Conservation (phyloP, 2,797 vertebrate genomes). For the Arctocebus calabarensis region DNA sequence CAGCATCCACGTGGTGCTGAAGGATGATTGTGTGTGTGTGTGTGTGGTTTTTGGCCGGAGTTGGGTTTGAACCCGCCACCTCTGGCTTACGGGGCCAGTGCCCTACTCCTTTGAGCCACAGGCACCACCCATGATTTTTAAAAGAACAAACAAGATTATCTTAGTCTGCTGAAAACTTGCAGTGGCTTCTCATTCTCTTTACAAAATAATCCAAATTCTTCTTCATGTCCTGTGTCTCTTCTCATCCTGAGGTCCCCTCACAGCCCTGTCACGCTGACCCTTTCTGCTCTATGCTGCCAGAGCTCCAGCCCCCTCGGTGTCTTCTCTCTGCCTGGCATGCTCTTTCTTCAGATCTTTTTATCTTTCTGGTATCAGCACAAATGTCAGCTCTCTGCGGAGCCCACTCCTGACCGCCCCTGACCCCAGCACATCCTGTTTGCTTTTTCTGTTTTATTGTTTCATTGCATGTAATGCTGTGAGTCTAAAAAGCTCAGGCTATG, state of each 20-base stretch:
- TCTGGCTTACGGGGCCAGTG: no score
- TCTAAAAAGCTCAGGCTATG: neutral
- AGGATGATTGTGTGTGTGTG: neutral
- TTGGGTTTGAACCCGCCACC: no score
- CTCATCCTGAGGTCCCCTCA: neutral
- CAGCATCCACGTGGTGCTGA: neutral
- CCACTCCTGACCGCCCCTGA: neutral
- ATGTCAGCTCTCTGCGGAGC: neutral
- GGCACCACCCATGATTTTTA: neutral
- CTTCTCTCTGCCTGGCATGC: neutral
- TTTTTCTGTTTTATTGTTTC: no score
- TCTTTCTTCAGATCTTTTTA: neutral
- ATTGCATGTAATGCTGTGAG: neutral
- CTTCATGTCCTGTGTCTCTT: neutral
- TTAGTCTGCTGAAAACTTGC: neutral
- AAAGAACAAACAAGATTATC: neutral
- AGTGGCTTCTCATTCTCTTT: neutral
- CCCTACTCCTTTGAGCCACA: no score
- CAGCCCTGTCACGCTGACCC: rapidly evolving
- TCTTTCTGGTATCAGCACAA: neutral
- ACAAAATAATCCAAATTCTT: neutral
- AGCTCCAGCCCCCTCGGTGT: neutral
- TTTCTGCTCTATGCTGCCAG: neutral
- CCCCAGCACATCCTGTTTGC: neutral
- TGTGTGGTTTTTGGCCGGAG: no score